Evolutionary conservation across 2,797 vertebrate species (phyloP).

Genomic region (Melanotaenia maccullochi): DNA sequence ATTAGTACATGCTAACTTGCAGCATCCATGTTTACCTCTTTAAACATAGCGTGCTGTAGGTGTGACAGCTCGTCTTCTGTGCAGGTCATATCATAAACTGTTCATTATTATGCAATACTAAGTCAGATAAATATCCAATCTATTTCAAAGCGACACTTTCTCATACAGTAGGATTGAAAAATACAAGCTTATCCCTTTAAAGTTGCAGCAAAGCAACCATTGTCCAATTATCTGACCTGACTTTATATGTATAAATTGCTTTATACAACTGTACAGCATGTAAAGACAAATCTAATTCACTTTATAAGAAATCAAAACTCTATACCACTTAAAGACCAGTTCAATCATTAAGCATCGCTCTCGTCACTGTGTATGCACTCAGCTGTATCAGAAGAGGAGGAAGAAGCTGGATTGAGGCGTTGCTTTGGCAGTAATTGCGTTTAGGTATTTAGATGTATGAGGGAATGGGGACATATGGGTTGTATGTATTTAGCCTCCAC

Average conservation of each 20-base stretch:
- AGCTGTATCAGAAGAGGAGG: constrained; percentile 42
- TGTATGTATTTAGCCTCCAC: constrained; percentile 53
- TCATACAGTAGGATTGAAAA: constrained; percentile 6
- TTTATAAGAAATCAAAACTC: constrained; percentile 56
- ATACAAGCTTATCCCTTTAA: constrained; percentile 6
- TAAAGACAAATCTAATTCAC: constrained; percentile 53
- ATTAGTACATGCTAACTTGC: no score
- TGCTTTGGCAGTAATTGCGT: constrained; percentile 64
- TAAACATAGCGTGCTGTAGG: no score
- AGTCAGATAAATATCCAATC: no score
- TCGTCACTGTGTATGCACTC: constrained; percentile 44
- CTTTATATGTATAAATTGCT: constrained; percentile 33
- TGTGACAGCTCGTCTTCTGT: no score
- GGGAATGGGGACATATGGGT: constrained; percentile 53
- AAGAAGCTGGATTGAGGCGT: constrained; percentile 43
- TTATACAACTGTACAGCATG: constrained; percentile 17
- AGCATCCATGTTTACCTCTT: no score
- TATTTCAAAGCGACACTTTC: not conserved
- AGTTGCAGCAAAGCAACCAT: not conserved
- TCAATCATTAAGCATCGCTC: constrained; percentile 38
- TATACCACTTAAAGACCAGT: constrained; percentile 52
- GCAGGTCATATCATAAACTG: no score
- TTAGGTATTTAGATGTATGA: constrained; percentile 66
- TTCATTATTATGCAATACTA: no score
- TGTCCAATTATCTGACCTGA: constrained; percentile 19